A percentile compares a stretch with the other conserved stretches of the same genome.
These are phyloP conservation scores for Amiota minor DNA, from an alignment of 2,888 invertebrate species.

Conservation along the genomic window DNA sequence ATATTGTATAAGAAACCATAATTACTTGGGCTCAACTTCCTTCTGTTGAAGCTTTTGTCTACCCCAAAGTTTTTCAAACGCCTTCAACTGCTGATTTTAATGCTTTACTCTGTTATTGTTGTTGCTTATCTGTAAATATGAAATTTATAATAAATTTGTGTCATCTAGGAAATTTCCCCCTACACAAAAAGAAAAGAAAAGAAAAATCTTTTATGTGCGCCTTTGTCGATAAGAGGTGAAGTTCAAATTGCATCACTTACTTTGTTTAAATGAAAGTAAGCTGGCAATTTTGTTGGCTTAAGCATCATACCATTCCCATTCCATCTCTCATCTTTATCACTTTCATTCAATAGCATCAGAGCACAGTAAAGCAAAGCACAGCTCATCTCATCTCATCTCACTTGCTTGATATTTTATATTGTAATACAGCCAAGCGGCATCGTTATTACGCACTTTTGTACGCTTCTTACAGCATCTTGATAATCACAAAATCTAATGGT, in stretches of 20 bases:
- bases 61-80: background rate
- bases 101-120: background rate
- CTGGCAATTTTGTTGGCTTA: constrained; percentile 20
- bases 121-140: constrained; percentile 52
- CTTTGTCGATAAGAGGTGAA: background rate
- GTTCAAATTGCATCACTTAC: constrained; percentile 54
- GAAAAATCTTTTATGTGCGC: background rate
- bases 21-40: background rate
- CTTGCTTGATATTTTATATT: background rate
- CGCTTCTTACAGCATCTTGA: constrained; percentile 7
- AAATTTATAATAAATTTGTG: constrained; percentile 55
- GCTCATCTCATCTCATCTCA: background rate
- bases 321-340: no score
- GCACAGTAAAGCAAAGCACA: background rate
- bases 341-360: background rate
- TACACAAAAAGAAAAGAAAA: constrained; percentile 26
- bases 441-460: constrained; percentile 11
- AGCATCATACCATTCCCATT: background rate
- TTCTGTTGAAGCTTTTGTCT: background rate
- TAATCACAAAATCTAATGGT: constrained; percentile 54
- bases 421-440: background rate
- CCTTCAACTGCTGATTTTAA: background rate
- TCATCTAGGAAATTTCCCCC: constrained; percentile 11
- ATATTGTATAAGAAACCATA: no score
- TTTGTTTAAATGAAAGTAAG: constrained; percentile 25